Base-by-base conservation (phyloP, 2,113 vertebrate species). In the Ageneiosus marmoratus region DNA sequence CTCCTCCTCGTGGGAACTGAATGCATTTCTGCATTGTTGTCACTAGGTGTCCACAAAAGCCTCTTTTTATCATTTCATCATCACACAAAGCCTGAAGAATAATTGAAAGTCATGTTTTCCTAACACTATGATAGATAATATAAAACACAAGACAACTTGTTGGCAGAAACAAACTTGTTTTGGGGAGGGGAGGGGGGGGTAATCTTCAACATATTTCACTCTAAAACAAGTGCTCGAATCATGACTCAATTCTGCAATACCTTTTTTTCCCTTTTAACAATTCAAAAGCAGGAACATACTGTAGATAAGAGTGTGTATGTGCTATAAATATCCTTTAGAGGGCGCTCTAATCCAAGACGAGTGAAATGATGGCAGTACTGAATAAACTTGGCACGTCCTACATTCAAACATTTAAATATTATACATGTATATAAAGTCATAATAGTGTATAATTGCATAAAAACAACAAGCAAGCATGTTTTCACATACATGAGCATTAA, bases 261-360 rank as follows among this genome's bases (percentile, higher is more conserved):
- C 18, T 8, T 24, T 56, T 56, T 58, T 34, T 29, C 22, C 3
- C 20, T 11, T 27, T 60, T 24, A 6, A 70, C 46, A 50, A 46
- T 46, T 73, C 69, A 27, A 48, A 79, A 53, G 56, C n/a, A 32
- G 13, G 41, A 62, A 44, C 12, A 29, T 8, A 75, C n/a, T n/a
- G n/a, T n/a, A 56, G 13, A 20, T 15, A 69, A 16, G 29, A 8
- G 6, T 53, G 20, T 44, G 63, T 72, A 34, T n/a, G 34, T 53
- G 32, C 32, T 53, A 13, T 53, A 83, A 53, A 67, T 65, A 22
- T 55, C 72, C 81, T 9, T 16, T 15, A 77, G 81, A 77, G 44
- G 55, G 81, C 44, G 22, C 81, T 32, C 5, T 5, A 75, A 46
- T n/a, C 20, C 55, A 58, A 37, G 10, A n/a, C 20, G 22, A 10